These are phyloP conservation scores for Leptopterna dolabrata DNA, from an alignment of 2,888 invertebrate genomes.

Conservation along the genomic window DNA sequence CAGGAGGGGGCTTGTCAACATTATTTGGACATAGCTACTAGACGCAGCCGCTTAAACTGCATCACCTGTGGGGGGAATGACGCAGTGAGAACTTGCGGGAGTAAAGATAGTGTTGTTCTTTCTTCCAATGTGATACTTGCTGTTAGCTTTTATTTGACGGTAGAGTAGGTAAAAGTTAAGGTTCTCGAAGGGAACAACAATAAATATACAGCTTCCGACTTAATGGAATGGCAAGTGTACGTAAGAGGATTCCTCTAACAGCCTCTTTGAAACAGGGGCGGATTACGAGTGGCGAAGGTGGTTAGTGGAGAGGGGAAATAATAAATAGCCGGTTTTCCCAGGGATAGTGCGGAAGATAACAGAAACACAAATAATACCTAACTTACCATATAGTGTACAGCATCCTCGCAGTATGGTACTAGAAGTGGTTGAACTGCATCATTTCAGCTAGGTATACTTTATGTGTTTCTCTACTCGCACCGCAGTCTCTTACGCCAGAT, in stretches of 20 bases:
- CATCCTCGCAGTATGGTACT: too few species aligned
- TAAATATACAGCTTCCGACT: conserved; percentile 26
- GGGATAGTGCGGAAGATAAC: neutral
- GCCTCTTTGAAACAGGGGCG: conserved; percentile 1
- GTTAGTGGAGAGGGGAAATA: neutral
- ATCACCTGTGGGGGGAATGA: neutral
- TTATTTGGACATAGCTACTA: too few species aligned
- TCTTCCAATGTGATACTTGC: neutral
- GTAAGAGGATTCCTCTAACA: conserved; percentile 35
- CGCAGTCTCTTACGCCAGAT: too few species aligned
- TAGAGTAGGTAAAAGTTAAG: neutral
- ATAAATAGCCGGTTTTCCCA: neutral
- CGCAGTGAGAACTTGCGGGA: neutral
- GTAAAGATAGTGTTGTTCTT: neutral
- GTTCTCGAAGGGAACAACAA: neutral
- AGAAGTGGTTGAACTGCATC: too few species aligned
- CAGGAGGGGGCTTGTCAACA: too few species aligned
- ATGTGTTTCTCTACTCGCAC: too few species aligned
- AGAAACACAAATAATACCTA: neutral
- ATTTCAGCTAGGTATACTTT: too few species aligned
- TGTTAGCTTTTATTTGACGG: neutral
- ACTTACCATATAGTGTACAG: too few species aligned
- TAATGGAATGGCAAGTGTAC: conserved; percentile 34
- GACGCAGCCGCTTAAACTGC: neutral
- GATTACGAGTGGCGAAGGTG: neutral